Evolutionary conservation across 2,113 vertebrate genomes (phyloP), one percentile per base, ranked within the genome.

Genomic region (Periophthalmodon schlosseri): DNA sequence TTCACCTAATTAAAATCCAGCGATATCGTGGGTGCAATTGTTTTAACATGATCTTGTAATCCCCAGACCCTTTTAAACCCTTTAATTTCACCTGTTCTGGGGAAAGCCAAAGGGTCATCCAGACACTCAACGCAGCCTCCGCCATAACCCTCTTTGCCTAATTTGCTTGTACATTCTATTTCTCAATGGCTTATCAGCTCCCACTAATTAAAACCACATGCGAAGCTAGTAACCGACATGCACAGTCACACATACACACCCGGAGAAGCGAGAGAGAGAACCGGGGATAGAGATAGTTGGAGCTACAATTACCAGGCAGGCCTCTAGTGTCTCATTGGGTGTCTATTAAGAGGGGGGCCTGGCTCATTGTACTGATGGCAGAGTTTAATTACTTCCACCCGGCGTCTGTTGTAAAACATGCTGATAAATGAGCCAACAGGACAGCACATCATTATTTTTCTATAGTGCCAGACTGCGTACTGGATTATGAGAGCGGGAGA

Each of bases 331-430:
- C 96, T 97, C 95, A 94, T 96, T 96, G 95, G 95, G 94, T 96
- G 96, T 98, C 95, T 97, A 96, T 98, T 98, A 98, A 96, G 92
- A 95, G 96, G 93, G 94, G 95, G 95, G 96, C 94, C 94, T 91
- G 94, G 95, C 96, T 97, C 96, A 95, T 95, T 96, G 96, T 97
- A 97, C 97, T 95, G 96, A 99, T 97, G 95, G 95, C 94, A 94
- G 94, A 94, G 96, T 97, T 98, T 99, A 99, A 99, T 99, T 98
- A 98, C 97, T 97, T 97, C 95, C 96, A 96, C 95, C 79, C 89
- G 94, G 95, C 94, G 89, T 93, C 87, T 96, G 96, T 96, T 98
- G 96, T 99, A 98, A 97, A 98, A 98, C 96, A 98, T 94, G 92
- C 95, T 98, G 96, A 98, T 98, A 97, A 98, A 98, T 96, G 96